Evolutionary conservation across 2,888 invertebrate species (phyloP).

Genomic region (Polydrusus tereticollis): DNA sequence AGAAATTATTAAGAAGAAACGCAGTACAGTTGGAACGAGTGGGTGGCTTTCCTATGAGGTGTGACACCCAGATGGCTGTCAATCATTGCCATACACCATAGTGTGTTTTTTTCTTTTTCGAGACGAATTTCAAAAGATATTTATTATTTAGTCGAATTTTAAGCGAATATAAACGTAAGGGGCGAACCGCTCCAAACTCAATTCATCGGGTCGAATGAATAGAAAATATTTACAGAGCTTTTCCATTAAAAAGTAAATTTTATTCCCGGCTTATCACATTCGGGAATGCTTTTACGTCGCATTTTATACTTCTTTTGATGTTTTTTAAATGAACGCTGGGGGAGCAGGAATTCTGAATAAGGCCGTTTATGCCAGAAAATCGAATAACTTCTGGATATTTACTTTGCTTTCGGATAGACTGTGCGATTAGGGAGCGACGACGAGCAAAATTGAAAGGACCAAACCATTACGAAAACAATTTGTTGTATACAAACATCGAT

Average conservation of each 20-base stretch:
- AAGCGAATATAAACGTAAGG: conserved; percentile 24
- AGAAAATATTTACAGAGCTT: conserved; percentile 51
- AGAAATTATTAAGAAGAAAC: too few relatives aligned
- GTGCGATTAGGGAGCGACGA: neutral
- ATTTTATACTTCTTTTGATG: conserved; percentile 56
- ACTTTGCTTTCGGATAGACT: conserved; percentile 52
- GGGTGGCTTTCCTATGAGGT: too few relatives aligned
- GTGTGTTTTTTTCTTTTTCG: too few relatives aligned
- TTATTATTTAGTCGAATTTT: neutral
- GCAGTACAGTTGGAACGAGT: too few relatives aligned
- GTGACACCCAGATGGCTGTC: too few relatives aligned
- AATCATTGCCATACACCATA: too few relatives aligned
- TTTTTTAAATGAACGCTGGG: conserved; percentile 57
- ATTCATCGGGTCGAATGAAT: conserved; percentile 40
- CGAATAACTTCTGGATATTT: conserved; percentile 67
- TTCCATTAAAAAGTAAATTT: conserved; percentile 52
- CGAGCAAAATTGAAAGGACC: conserved; percentile 9
- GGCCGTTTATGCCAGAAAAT: conserved; percentile 64
- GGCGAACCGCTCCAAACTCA: neutral
- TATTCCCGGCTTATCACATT: conserved; percentile 47
- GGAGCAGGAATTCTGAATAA: conserved; percentile 59
- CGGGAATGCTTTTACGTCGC: conserved; percentile 41
- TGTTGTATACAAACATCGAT: too few relatives aligned
- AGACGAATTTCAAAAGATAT: too few relatives aligned
- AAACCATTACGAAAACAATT: neutral